phyloP scores from a whole-genome alignment of 37 sponge, comb jelly and placozoan species.

The Ianthella basta region DNA sequence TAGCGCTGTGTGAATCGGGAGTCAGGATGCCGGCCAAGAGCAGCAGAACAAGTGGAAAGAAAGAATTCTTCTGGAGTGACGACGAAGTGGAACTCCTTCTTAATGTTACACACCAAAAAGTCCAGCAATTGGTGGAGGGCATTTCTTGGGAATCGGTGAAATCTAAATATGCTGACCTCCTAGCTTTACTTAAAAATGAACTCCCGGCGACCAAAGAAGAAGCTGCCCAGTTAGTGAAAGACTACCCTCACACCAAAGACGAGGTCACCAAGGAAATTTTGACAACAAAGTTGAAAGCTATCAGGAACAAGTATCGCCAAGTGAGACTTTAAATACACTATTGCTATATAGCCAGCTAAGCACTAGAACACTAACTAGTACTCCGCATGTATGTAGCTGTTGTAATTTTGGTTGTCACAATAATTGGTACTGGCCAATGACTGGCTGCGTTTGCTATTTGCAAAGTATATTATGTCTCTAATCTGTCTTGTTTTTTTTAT shows the following conservation, averaged over 20 bases:
- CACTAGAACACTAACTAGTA: too few species aligned
- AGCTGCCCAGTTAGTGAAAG: not conserved
- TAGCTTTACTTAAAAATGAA: not conserved
- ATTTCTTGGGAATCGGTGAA: conserved; percentile 11
- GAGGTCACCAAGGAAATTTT: conserved; percentile 10
- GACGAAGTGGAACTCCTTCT: conserved; percentile 16
- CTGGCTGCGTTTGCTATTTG: too few species aligned
- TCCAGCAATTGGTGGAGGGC: not conserved
- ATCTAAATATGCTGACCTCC: not conserved
- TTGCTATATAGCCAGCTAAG: too few species aligned
- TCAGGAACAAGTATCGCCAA: conserved; percentile 19
- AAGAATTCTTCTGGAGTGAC: not conserved
- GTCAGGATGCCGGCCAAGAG: too few species aligned
- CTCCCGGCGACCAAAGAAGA: not conserved
- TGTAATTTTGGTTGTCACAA: too few species aligned
- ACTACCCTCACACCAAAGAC: not conserved
- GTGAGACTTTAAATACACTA: too few species aligned
- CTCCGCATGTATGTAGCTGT: too few species aligned
- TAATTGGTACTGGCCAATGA: too few species aligned
- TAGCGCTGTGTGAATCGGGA: too few species aligned
- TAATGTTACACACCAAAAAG: conserved; percentile 4
- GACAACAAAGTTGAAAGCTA: conserved; percentile 4
- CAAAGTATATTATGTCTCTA: too few species aligned
- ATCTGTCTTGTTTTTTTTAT: too few species aligned
- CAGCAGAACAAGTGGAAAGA: not conserved